A percentile compares a stretch with the other conserved stretches of the same genome.
phyloP scores from a whole-genome alignment of 1,140 invertebrate species.

The Cotesia chilonis region DNA sequence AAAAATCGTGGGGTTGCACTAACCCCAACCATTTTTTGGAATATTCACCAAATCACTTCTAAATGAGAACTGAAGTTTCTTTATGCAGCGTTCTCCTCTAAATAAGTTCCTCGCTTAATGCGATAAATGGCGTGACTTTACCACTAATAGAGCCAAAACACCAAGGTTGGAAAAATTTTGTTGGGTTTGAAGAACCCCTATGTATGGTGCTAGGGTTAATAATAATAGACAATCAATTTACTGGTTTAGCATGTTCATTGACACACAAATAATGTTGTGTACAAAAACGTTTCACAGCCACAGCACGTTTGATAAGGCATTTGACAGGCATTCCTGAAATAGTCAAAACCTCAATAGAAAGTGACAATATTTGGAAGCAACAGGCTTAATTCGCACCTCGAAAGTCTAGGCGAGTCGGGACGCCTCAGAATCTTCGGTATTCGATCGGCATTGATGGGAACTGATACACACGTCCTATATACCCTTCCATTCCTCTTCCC shows the following conservation, averaged over 20 bases:
- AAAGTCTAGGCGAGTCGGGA: conserved; percentile 42
- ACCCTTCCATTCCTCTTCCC: not conserved
- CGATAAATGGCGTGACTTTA: no score
- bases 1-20: no score
- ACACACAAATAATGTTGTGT: not conserved
- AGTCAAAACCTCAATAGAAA: conserved; percentile 15
- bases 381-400: conserved; percentile 47
- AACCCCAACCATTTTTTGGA: no score
- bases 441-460: conserved; percentile 52
- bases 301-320: not conserved
- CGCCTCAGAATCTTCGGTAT: conserved; percentile 62
- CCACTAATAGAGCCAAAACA: no score
- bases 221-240: no score
- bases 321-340: conserved; percentile 23
- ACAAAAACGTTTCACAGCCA: not conserved
- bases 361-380: conserved; percentile 47
- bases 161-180: no score
- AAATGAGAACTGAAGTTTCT: no score
- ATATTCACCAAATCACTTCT: no score
- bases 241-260: not conserved
- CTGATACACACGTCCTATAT: conserved; percentile 33
- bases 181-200: no score
- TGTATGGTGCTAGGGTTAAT: no score
- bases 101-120: no score
- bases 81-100: no score